A percentile compares a stretch with the other conserved stretches of the same genome.
Evolutionary conservation across 1,140 invertebrate genomes (phyloP).

Genomic region (Leptopilina clavipes): DNA sequence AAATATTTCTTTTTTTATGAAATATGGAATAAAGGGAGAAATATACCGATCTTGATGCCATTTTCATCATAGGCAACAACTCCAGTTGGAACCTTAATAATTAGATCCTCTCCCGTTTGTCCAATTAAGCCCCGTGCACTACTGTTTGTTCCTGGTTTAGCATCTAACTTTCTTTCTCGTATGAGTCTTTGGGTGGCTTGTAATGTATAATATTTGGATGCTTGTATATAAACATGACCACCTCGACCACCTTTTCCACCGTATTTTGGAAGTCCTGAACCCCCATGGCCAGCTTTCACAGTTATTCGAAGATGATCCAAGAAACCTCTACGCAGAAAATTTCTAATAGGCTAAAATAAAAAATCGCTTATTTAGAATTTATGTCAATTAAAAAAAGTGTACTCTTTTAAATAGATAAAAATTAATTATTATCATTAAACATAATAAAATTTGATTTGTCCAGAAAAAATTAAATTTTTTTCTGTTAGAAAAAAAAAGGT

Average conservation of each 20-base stretch:
- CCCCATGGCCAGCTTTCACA: slow-evolving; percentile 86
- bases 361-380: no score
- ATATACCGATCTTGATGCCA: slow-evolving; percentile 77
- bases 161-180: slow-evolving; percentile 77
- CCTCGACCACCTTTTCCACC: slow-evolving; percentile 91
- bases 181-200: slow-evolving; percentile 76
- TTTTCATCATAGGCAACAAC: slow-evolving; percentile 82
- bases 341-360: slow-evolving; percentile 60
- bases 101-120: slow-evolving; percentile 80
- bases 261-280: slow-evolving; percentile 84
- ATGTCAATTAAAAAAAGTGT: no score
- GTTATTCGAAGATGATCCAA: slow-evolving; percentile 83
- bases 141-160: slow-evolving; percentile 82
- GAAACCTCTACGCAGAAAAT: slow-evolving; percentile 76
- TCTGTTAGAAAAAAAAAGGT: neutral
- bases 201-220: slow-evolving; percentile 79
- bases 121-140: slow-evolving; percentile 84
- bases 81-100: slow-evolving; percentile 86
- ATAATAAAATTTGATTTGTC: slow-evolving; percentile 31
- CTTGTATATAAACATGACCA: slow-evolving; percentile 85
- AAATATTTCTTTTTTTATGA: no score
- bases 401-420: neutral
- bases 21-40: slow-evolving; percentile 41
- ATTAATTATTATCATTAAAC: neutral
- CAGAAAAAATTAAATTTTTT: slow-evolving; percentile 10